Conservation (phyloP, 2,113 vertebrate genomes). For the Mola mola region DNA sequence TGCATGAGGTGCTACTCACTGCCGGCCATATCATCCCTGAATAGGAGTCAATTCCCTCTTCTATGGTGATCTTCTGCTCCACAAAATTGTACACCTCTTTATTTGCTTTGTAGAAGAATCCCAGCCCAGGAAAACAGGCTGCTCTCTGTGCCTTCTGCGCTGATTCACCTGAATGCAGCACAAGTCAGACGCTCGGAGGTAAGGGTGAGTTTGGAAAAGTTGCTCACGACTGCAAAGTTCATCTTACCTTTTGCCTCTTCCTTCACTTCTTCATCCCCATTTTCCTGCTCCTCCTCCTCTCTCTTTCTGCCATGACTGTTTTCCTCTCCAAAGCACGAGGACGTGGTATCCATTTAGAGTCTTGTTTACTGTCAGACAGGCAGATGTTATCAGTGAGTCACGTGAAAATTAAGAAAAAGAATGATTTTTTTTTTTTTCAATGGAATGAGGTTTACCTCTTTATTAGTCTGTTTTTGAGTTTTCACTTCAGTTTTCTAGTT, state of each 20-base stretch:
- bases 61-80: slow-evolving; percentile 69
- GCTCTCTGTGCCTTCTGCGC: slow-evolving; percentile 14
- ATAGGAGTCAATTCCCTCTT: slow-evolving; percentile 66
- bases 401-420: not conserved
- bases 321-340: slow-evolving; percentile 11
- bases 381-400: not conserved
- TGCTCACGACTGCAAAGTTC: not conserved
- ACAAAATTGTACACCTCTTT: slow-evolving; percentile 67
- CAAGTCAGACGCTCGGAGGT: not conserved
- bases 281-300: slow-evolving; percentile 13
- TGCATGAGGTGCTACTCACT: slow-evolving; percentile 49
- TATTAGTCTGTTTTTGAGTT: no score
- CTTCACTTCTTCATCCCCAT: not conserved
- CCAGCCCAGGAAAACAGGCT: slow-evolving; percentile 45
- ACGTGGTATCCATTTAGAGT: slow-evolving; percentile 47
- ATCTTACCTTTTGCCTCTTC: slow-evolving; percentile 11
- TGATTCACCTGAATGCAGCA: slow-evolving; percentile 32
- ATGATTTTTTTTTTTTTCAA: not conserved
- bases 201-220: not conserved
- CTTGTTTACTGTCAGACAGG: not conserved
- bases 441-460: no score
- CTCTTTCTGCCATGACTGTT: not conserved
- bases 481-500: not conserved
- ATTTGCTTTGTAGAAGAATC: slow-evolving; percentile 36
- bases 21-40: slow-evolving; percentile 76